Conservation (phyloP, 2,113 vertebrate genomes). For the Rattus rattus region DNA sequence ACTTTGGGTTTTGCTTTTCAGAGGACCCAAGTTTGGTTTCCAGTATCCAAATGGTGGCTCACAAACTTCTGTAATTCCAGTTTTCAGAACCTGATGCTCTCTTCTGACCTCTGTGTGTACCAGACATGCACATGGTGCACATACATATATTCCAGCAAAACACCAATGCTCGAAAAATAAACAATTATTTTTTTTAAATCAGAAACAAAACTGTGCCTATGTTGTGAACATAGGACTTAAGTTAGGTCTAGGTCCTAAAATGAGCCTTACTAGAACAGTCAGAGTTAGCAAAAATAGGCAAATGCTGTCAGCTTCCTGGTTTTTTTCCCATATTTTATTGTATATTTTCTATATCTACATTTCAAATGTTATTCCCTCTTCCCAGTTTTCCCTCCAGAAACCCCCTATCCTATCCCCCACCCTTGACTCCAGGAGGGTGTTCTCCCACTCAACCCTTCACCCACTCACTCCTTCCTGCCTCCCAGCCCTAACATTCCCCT, state of each 20-base stretch:
- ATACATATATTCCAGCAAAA: neutral
- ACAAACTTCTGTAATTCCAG: too few species aligned
- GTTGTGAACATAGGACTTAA: neutral
- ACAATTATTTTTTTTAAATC: neutral
- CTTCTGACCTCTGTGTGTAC: neutral
- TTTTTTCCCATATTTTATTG: too few species aligned
- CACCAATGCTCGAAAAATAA: neutral
- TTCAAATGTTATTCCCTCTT: too few species aligned
- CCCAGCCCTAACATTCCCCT: too few species aligned
- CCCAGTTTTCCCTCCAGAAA: too few species aligned
- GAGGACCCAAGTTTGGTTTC: neutral
- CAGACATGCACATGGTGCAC: neutral
- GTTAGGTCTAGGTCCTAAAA: slow-evolving; percentile 37
- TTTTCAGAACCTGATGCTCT: too few species aligned
- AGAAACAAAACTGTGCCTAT: neutral
- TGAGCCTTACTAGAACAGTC: slow-evolving; percentile 1
- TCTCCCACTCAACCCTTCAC: too few species aligned
- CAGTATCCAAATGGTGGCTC: neutral
- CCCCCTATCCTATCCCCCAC: too few species aligned
- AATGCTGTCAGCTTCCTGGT: neutral
- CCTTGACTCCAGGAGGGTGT: too few species aligned
- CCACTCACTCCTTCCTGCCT: too few species aligned
- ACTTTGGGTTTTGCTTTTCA: neutral
- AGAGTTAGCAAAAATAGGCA: neutral
- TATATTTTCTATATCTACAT: too few species aligned